These are phyloP conservation scores for Halictus ligatus DNA, from an alignment of 2,888 invertebrate species.

Conservation along the genomic window DNA sequence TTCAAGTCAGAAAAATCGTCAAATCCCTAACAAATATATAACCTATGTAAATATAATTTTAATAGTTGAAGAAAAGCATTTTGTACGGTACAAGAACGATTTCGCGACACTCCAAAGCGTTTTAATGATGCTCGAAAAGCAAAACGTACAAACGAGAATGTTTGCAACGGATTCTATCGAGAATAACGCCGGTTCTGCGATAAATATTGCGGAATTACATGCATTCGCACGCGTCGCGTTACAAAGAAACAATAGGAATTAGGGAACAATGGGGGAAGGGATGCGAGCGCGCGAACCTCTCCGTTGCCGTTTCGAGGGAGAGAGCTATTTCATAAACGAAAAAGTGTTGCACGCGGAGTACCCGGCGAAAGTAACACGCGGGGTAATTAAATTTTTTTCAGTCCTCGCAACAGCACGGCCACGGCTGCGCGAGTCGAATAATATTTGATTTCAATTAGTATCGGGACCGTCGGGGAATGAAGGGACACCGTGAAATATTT, in stretches of 20 bases:
- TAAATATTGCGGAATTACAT: not conserved
- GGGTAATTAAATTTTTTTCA: not conserved
- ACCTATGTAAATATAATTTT: not conserved
- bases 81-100: not conserved
- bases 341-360: not conserved
- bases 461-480: not conserved
- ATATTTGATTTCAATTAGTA: not conserved
- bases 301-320: not conserved
- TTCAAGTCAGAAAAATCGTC: not conserved
- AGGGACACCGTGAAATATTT: not conserved
- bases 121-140: not conserved
- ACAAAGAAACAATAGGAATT: conserved; percentile 16
- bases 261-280: conserved; percentile 26
- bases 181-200: not conserved
- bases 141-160: not conserved
- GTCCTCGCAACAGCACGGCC: not conserved
- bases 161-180: conserved; percentile 2
- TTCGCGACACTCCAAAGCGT: not conserved
- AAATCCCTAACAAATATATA: not conserved
- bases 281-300: conserved; percentile 7
- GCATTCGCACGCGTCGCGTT: not conserved
- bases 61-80: not conserved
- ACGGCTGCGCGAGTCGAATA: not conserved
- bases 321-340: conserved; percentile 10
- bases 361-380: not conserved